Evolutionary conservation across 92 coral and sea anemone species (phyloP).

Genomic region (Blastomussa wellsi): DNA sequence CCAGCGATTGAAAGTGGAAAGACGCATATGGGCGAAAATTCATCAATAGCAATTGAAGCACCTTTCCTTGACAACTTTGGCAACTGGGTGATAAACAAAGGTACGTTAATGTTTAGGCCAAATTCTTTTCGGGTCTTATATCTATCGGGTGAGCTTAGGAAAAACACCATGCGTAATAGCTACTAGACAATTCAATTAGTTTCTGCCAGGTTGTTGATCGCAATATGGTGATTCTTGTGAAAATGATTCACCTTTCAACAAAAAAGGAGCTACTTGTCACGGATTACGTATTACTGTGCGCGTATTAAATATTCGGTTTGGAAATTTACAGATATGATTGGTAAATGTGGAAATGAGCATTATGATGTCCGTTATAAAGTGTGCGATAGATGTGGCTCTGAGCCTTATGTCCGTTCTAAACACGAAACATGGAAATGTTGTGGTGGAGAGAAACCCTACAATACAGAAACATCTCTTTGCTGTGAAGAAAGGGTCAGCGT

Average conservation of each 20-base stretch:
- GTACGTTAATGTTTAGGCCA: neutral
- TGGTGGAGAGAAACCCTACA: slow-evolving; percentile 11
- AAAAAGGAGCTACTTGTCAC: too few relatives aligned
- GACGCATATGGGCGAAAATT: neutral
- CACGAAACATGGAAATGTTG: slow-evolving; percentile 15
- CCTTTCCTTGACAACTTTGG: neutral
- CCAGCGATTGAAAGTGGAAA: neutral
- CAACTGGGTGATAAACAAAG: neutral
- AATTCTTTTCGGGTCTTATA: neutral
- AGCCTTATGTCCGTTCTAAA: neutral
- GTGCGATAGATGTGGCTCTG: slow-evolving; percentile 20
- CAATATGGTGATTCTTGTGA: too few relatives aligned
- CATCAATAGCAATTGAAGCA: neutral
- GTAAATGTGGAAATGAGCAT: slow-evolving; percentile 8
- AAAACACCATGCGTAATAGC: too few relatives aligned
- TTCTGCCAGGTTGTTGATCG: too few relatives aligned
- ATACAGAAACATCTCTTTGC: slow-evolving; percentile 10
- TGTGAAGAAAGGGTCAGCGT: slow-evolving; percentile 4
- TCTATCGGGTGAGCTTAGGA: too few relatives aligned
- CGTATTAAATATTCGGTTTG: neutral
- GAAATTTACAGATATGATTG: slow-evolving; percentile 8
- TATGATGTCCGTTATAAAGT: slow-evolving; percentile 22
- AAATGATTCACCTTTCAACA: too few relatives aligned
- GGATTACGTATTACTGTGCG: too few relatives aligned
- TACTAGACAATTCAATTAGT: too few relatives aligned